Evolutionary conservation across 1,140 invertebrate species (phyloP).

Genomic region (Micrasema minimum): DNA sequence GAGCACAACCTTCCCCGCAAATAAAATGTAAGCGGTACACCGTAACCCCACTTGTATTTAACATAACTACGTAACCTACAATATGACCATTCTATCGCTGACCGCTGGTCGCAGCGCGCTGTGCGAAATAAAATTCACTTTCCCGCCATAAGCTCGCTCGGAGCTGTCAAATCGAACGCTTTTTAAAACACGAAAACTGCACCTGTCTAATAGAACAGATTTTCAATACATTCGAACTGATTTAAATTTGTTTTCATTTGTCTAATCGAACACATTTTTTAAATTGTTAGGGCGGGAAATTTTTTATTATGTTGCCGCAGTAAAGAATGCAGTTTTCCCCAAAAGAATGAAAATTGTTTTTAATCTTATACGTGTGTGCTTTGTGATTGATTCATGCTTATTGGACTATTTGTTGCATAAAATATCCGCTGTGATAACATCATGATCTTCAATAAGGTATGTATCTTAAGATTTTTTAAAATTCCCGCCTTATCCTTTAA

Average conservation of each 20-base stretch:
- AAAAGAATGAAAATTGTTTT: constrained; percentile 1
- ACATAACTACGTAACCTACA: background rate
- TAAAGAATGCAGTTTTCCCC: constrained; percentile 6
- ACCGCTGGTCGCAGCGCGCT: background rate
- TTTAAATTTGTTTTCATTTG: no score
- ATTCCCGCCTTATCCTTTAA: no score
- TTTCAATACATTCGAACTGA: no score
- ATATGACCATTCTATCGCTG: background rate
- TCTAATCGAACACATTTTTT: no score
- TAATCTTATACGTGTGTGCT: background rate
- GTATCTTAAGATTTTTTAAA: no score
- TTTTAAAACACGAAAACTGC: background rate
- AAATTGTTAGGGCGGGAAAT: no score
- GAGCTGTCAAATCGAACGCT: constrained; percentile 5
- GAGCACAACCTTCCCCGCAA: no score
- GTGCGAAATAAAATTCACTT: background rate
- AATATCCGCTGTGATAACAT: no score
- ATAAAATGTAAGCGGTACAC: background rate
- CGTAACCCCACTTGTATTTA: background rate
- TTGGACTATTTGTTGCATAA: no score
- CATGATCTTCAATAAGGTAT: no score
- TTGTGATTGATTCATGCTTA: background rate
- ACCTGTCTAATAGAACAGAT: background rate
- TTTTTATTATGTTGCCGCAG: background rate
- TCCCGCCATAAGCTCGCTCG: background rate